phyloP scores from a whole-genome alignment of 2,888 invertebrate genomes.

The Andrena praecox region DNA sequence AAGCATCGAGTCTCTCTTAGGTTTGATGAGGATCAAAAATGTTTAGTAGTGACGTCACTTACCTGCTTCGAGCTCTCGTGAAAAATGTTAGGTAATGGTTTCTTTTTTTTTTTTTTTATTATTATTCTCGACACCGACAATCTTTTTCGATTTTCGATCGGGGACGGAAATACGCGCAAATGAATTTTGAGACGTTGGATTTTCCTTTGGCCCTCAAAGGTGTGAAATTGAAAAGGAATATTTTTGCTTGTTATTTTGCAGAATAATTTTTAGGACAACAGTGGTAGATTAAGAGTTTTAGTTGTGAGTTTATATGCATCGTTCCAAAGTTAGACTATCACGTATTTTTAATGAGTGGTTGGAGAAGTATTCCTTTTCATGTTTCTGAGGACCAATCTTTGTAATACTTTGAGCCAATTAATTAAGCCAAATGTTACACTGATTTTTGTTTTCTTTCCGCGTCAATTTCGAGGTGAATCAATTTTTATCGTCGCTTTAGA shows the following conservation, averaged over 20 bases:
- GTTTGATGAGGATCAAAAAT: constrained; percentile 41
- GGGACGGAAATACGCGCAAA: neutral
- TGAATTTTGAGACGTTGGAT: neutral
- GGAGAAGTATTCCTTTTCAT: constrained; percentile 34
- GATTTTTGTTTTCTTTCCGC: neutral
- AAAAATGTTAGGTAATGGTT: neutral
- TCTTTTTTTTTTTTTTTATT: neutral
- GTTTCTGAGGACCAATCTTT: neutral
- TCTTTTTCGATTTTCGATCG: neutral
- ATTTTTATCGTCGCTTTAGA: constrained; percentile 18
- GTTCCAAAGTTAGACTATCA: no score
- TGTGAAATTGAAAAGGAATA: constrained; percentile 26
- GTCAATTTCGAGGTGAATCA: constrained; percentile 2
- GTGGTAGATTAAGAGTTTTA: neutral
- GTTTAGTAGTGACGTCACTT: constrained; percentile 67
- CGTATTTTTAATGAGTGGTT: neutral
- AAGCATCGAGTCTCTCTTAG: constrained; percentile 61
- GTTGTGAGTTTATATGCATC: neutral
- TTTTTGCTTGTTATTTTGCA: neutral
- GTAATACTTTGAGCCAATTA: neutral
- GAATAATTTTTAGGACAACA: neutral
- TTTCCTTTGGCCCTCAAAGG: neutral
- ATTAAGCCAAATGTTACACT: neutral
- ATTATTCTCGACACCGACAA: constrained; percentile 9
- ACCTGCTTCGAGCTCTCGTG: constrained; percentile 59